phyloP scores from a whole-genome alignment of 2,113 vertebrate species.

The Syngnathus scovelli region DNA sequence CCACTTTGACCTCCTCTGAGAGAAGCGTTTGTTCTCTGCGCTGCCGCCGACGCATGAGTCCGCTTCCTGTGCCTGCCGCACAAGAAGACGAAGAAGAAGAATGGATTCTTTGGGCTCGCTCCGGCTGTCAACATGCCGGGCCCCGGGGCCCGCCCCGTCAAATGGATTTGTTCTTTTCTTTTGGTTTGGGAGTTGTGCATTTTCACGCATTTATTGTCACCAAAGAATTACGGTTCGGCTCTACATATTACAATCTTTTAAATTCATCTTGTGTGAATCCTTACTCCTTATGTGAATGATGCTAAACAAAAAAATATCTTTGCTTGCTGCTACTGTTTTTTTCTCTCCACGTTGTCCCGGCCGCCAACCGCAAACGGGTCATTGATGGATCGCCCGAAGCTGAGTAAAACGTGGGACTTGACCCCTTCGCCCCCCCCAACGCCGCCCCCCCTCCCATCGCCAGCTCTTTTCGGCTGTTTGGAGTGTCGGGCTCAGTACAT shows the following conservation, averaged over 20 bases:
- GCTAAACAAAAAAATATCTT: too few species aligned
- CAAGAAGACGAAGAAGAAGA: background rate
- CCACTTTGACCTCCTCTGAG: background rate
- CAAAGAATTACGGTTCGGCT: too few species aligned
- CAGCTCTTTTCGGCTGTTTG: slow-evolving; percentile 27
- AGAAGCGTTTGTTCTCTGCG: background rate
- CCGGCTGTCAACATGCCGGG: background rate
- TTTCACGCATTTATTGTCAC: too few species aligned
- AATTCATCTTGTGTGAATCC: too few species aligned
- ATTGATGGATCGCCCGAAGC: slow-evolving; percentile 60
- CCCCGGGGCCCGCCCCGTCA: background rate
- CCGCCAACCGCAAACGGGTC: slow-evolving; percentile 55
- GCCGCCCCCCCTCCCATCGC: slow-evolving; percentile 16
- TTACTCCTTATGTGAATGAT: too few species aligned
- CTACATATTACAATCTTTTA: too few species aligned
- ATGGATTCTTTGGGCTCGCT: background rate
- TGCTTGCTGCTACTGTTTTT: too few species aligned
- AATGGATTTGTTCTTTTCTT: background rate
- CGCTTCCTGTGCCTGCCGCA: background rate
- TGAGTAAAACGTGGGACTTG: slow-evolving; percentile 42
- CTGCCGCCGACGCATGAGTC: background rate
- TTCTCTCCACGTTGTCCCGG: background rate
- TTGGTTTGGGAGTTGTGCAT: too few species aligned
- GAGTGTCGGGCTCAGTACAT: slow-evolving; percentile 50
- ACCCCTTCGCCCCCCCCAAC: slow-evolving; percentile 30